Evolutionary conservation across 2,113 vertebrate species (phyloP), one percentile per base, ranked within the genome.

Genomic region (Quiscalus mexicanus): DNA sequence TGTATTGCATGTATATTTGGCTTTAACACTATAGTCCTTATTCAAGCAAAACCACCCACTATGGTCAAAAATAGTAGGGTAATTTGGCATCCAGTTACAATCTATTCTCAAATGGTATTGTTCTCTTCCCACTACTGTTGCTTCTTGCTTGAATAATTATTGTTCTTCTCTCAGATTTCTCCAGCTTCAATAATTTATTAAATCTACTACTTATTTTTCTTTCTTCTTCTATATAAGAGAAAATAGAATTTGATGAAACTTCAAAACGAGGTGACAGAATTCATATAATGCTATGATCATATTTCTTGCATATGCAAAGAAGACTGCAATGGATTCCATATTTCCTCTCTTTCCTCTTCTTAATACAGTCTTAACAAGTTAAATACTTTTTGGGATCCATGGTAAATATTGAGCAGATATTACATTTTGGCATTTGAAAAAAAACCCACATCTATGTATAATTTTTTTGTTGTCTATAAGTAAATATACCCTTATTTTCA

Each of bases 391-490:
- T 44, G 21, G 20, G 14, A 24, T 73, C 14, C 22, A 4, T 88
- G n/a, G 12, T 35, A 75, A 64, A 58, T 62, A 77, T 5, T 65
- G n/a, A 90, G 20, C 31, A 85, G 49, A 79, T n/a, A 39, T 7
- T 56, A 9, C 3, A n/a, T 6, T 31, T 11, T 41, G 10, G 3
- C 28, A 35, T 58, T 84, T 56, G 15, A 5, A 79, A 55, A 55
- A 71, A 87, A 9, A 0, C 5, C 2, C 2, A n/a, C 3, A 8
- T 5, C 4, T 63, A 10, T 44, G 9, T 35, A 24, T 2, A 3
- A 49, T 0, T 21, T 35, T 58, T 71, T 56, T 33, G 37, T 37
- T 3, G 23, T 41, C 24, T 73, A 5, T 31, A 47, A 78, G 60
- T 27, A 75, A 21, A 27, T 56, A n/a, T 23, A 44, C 1, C 6